Conservation (phyloP, 2,797 vertebrate species). For the Sebastes itinus region DNA sequence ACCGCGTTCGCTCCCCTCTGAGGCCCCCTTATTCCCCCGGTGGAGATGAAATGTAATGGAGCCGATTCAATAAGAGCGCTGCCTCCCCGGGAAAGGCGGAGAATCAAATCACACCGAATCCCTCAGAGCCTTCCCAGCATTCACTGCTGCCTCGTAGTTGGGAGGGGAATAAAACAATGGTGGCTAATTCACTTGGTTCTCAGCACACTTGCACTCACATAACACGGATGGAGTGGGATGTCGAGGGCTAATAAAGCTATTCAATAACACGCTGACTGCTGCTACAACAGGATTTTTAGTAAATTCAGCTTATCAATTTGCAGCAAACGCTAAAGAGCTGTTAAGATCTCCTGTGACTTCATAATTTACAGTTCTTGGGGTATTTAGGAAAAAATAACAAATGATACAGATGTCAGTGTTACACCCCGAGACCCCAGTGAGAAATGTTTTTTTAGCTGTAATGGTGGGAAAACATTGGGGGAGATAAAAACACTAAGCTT, state of each 20-base stretch:
- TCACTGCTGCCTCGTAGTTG: slow-evolving; percentile 45
- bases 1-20: slow-evolving; percentile 20
- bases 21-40: slow-evolving; percentile 61
- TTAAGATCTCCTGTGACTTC: neutral
- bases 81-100: slow-evolving; percentile 51
- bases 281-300: slow-evolving; percentile 1
- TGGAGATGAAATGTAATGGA: slow-evolving; percentile 77
- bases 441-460: slow-evolving; percentile 8
- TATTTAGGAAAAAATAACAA: slow-evolving; percentile 15
- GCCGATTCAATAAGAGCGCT: slow-evolving; percentile 75
- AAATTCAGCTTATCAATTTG: slow-evolving; percentile 24
- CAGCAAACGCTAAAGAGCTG: neutral
- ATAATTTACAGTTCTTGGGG: neutral
- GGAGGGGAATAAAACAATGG: slow-evolving; percentile 59
- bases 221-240: slow-evolving; percentile 10
- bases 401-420: slow-evolving; percentile 29
- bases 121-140: slow-evolving; percentile 65
- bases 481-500: slow-evolving; percentile 21
- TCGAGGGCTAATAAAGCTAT: slow-evolving; percentile 25
- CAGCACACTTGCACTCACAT: neutral
- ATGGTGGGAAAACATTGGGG: slow-evolving; percentile 43
- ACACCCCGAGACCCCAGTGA: neutral
- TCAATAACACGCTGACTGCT: neutral
- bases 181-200: slow-evolving; percentile 54
- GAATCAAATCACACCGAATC: slow-evolving; percentile 73